These are phyloP conservation scores for Bombus vancouverensis DNA, from an alignment of 1,140 invertebrate species.

Conservation along the genomic window DNA sequence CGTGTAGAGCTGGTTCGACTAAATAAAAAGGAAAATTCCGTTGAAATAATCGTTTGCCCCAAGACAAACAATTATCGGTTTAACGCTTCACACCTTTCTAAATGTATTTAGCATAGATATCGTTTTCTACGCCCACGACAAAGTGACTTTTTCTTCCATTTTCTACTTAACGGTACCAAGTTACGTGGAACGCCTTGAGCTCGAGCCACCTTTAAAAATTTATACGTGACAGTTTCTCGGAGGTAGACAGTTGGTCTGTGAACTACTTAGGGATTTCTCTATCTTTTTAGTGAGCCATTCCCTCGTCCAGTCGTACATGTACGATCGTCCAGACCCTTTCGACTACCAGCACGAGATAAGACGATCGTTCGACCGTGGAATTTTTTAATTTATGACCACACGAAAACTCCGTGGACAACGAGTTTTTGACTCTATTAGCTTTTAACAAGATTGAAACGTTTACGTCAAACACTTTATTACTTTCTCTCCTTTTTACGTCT, in stretches of 20 bases:
- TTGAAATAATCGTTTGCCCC: background rate
- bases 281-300: conserved; percentile 8
- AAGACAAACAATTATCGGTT: background rate
- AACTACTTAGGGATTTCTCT: conserved; percentile 5
- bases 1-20: no score
- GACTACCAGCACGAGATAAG: background rate
- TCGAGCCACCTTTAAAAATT: background rate
- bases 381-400: conserved; percentile 2
- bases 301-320: no score
- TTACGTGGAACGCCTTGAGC: background rate
- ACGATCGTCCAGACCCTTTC: background rate
- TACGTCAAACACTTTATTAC: background rate
- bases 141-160: background rate
- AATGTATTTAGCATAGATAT: background rate
- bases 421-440: background rate
- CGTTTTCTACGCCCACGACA: conserved; percentile 10
- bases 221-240: conserved; percentile 33
- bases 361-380: background rate
- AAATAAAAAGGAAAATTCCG: background rate
- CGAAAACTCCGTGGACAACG: background rate
- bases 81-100: conserved; percentile 9
- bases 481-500: background rate
- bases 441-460: conserved; percentile 12
- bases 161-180: conserved; percentile 16
- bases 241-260: background rate